These are phyloP conservation scores for Drosophila simulans DNA, from an alignment of 1,140 invertebrate species.

Conservation along the genomic window DNA sequence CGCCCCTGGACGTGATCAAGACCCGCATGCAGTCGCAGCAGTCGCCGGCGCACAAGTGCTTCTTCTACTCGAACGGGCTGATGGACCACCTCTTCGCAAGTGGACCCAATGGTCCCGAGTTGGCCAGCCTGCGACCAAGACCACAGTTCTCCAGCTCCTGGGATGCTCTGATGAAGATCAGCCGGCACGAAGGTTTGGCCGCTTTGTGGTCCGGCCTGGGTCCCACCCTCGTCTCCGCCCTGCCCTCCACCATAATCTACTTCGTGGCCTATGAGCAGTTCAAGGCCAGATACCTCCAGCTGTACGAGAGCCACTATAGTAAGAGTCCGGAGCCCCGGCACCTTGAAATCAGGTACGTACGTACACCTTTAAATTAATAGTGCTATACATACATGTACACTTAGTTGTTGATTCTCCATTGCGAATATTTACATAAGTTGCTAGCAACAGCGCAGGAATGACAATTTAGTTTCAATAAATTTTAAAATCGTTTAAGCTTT, in stretches of 20 bases:
- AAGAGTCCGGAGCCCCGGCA: no score
- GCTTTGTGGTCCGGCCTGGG: slow-evolving; percentile 98
- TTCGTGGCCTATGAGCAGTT: slow-evolving; percentile 98
- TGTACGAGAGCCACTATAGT: slow-evolving; percentile 83
- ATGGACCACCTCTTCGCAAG: slow-evolving; percentile 99
- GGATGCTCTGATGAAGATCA: slow-evolving; percentile 98
- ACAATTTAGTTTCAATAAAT: not conserved
- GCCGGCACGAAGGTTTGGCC: slow-evolving; percentile 92
- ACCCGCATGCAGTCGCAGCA: slow-evolving; percentile 98
- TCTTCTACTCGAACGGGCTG: slow-evolving; percentile 98
- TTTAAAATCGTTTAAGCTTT: not conserved
- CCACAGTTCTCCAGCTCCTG: slow-evolving; percentile 95
- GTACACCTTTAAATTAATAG: no score
- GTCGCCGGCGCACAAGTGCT: slow-evolving; percentile 92
- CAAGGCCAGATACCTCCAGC: slow-evolving; percentile 87
- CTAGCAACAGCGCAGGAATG: not conserved
- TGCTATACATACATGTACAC: no score
- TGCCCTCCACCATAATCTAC: slow-evolving; percentile 98
- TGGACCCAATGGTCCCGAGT: slow-evolving; percentile 84
- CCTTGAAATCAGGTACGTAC: not conserved
- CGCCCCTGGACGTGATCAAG: slow-evolving; percentile 99
- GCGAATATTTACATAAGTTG: no score
- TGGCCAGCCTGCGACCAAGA: slow-evolving; percentile 85
- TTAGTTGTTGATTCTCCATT: not conserved
- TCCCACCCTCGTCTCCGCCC: slow-evolving; percentile 96